Evolutionary conservation across 2,888 invertebrate genomes (phyloP).

Genomic region (Noctua comes): DNA sequence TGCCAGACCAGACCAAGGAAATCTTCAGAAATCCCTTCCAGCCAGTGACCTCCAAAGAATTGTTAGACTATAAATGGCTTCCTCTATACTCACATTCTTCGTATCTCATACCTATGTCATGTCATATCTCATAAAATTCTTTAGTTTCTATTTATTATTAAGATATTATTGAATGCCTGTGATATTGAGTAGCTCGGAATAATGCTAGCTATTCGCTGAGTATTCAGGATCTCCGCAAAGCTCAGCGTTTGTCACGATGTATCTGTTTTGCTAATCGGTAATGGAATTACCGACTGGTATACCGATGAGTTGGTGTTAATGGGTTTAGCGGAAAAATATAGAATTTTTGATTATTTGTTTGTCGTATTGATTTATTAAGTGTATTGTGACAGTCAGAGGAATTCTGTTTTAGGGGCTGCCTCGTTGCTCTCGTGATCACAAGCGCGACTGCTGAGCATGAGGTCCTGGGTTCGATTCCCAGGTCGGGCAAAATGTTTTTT

Average conservation of each 20-base stretch:
- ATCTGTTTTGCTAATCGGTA: slow-evolving; percentile 16
- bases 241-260: slow-evolving; percentile 52
- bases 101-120: slow-evolving; percentile 22
- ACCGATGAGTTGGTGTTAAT: slow-evolving; percentile 29
- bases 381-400: background rate
- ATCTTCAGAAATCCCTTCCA: background rate
- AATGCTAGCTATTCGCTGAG: slow-evolving; percentile 56
- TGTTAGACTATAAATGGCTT: background rate
- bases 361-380: background rate
- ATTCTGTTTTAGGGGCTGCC: too few relatives aligned
- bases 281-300: slow-evolving; percentile 32
- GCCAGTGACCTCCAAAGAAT: background rate
- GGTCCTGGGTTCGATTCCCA: too few relatives aligned
- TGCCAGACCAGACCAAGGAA: background rate
- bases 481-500: background rate
- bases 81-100: slow-evolving; percentile 27
- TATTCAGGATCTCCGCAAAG: slow-evolving; percentile 68
- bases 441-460: too few relatives aligned
- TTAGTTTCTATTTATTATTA: slow-evolving; percentile 54
- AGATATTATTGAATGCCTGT: slow-evolving; percentile 54
- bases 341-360: background rate
- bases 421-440: too few relatives aligned
- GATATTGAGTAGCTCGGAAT: slow-evolving; percentile 22
- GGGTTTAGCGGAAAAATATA: slow-evolving; percentile 26
- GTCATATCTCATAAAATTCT: slow-evolving; percentile 34